Percentiles rank a stretch among this genome's conserved stretches.
phyloP scores from a whole-genome alignment of 2,113 vertebrate species.

The Grammomys surdaster region DNA sequence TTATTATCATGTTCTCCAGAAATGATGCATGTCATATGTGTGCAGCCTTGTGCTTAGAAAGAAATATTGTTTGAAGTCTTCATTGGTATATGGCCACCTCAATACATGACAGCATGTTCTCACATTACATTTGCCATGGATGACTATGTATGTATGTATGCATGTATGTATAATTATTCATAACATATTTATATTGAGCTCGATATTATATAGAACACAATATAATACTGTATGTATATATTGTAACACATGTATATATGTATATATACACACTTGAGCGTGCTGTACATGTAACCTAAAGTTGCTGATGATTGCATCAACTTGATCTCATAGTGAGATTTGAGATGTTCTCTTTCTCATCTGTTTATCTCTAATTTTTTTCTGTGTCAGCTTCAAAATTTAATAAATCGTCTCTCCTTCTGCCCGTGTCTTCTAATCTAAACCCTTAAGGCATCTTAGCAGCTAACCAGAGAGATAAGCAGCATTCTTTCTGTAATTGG shows the following conservation, averaged over 20 bases:
- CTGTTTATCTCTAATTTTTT: slow-evolving; percentile 69
- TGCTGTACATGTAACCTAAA: background rate
- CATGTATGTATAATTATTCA: background rate
- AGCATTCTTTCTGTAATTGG: slow-evolving; percentile 74
- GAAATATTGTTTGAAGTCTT: slow-evolving; percentile 82
- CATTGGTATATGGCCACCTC: slow-evolving; percentile 70
- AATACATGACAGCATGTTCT: background rate
- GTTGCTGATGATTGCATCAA: slow-evolving; percentile 6
- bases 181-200: background rate
- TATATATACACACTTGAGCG: background rate
- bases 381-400: slow-evolving; percentile 68
- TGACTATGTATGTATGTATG: too few relatives aligned
- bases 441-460: slow-evolving; percentile 78
- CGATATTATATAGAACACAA: background rate
- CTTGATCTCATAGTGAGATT: slow-evolving; percentile 46
- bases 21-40: slow-evolving; percentile 83
- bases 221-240: background rate
- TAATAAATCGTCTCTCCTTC: slow-evolving; percentile 70
- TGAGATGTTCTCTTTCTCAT: slow-evolving; percentile 60
- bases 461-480: slow-evolving; percentile 74
- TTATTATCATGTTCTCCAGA: slow-evolving; percentile 86
- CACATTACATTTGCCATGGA: background rate
- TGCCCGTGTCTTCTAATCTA: slow-evolving; percentile 78
- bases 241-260: background rate
- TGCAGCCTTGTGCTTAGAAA: slow-evolving; percentile 82